These are phyloP conservation scores for Pterocles gutturalis DNA, from an alignment of 2,113 vertebrate species.

Conservation along the genomic window DNA sequence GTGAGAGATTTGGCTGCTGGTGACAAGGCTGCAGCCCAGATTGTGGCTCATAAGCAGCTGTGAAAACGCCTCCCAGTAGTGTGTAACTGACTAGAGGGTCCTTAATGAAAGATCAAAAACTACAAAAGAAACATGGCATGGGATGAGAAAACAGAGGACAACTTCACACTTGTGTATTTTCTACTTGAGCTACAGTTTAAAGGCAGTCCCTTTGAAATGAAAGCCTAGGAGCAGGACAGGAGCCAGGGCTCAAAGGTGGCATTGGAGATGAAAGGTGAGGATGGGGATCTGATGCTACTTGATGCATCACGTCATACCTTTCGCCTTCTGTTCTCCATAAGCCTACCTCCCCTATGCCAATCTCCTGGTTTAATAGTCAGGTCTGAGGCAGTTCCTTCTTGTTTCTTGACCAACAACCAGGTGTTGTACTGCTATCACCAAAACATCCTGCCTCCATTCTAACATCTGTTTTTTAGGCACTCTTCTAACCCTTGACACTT, in stretches of 20 bases:
- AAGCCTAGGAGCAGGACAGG: neutral
- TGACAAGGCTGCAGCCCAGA: neutral
- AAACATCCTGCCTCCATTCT: neutral
- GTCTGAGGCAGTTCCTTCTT: neutral
- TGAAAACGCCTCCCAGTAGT: neutral
- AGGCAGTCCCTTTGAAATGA: neutral
- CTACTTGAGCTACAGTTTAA: neutral
- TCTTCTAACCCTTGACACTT: neutral
- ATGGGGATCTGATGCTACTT: neutral
- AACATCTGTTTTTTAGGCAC: neutral
- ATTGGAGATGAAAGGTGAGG: neutral
- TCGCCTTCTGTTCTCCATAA: neutral
- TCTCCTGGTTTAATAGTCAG: neutral
- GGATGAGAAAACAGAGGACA: neutral
- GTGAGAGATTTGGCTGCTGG: neutral
- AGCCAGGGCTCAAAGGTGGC: neutral
- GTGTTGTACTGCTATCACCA: neutral
- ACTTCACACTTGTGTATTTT: neutral
- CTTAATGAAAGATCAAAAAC: neutral
- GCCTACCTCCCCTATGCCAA: fast-evolving
- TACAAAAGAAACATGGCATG: fast-evolving
- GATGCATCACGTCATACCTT: neutral
- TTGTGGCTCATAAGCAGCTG: neutral
- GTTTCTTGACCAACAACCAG: neutral
- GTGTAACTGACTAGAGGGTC: neutral